Base-by-base conservation (phyloP, 2,113 vertebrate genomes). In the Halichoeres trimaculatus region DNA sequence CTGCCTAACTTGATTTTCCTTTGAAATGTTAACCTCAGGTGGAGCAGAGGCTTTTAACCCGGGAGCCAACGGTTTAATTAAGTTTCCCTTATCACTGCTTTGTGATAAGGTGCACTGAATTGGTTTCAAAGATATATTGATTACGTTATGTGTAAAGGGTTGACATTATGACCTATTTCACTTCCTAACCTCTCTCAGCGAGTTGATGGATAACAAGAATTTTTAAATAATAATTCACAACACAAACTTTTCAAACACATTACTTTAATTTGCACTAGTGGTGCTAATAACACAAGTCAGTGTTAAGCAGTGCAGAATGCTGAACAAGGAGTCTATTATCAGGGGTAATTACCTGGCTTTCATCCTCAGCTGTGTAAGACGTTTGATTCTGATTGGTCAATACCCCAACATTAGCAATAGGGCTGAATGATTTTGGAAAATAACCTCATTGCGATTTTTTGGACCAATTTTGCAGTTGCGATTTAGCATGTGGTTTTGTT, bases 1-100 rank as follows among this genome's bases (percentile, higher is more conserved):
- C 66, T 16, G 43, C 43, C 52, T 50, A 85, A 86, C 72, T 58
- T 74, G 76, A 86, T 90, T 88, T 86, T 74, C 10, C 1, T 71
- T 76, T 62, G 50, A 85, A 63, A 53, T 16, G 30, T 59, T 48
- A 73, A 74, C 76, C 54, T 53, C 22, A 69, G 67, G 65, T 61
- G 59, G 70, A 54, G 63, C 8, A 17, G 63, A 16, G 75, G 60
- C 35, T 87, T 84, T 89, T 52, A 79, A 77, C 86, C 78, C 40
- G 14, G 50, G 10, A 53, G 45, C 0, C 3, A 72, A 68, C 34
- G 1, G 52, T 80, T 84, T 54, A 74, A 87, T 82, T 78, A 63
- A 71, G 70, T 76, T 62, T 76, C 23, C n/a, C 53, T 88, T 84
- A 76, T 83, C 78, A 30, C 59, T 57, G 5, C 26, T 78, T 51